Evolutionary conservation across 2,797 vertebrate genomes (phyloP).

Genomic region (Dicrostonyx torquatus): DNA sequence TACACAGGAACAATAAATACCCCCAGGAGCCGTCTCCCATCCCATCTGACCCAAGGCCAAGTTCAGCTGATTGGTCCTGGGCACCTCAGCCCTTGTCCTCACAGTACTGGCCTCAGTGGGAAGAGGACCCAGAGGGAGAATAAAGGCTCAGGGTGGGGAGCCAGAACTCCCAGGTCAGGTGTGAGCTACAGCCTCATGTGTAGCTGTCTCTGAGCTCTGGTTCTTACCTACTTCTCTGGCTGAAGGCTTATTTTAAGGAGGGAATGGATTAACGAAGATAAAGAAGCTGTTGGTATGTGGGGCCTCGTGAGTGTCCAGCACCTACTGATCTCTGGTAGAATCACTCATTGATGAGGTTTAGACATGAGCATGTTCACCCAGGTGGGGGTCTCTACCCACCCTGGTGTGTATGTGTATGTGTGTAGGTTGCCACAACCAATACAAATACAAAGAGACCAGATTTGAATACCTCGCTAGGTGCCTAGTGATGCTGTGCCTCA

Average conservation of each 20-base stretch:
- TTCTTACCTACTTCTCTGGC: not conserved
- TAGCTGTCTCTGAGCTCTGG: not conserved
- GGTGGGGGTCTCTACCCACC: not conserved
- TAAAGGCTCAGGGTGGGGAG: accelerated
- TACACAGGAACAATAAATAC: accelerated
- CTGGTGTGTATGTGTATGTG: not conserved
- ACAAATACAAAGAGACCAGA: not conserved
- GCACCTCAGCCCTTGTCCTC: not conserved
- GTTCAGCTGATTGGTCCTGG: not conserved
- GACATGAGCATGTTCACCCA: not conserved
- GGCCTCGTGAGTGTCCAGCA: not conserved
- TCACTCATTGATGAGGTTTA: not conserved
- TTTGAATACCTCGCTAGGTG: not conserved
- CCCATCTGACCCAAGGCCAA: not conserved
- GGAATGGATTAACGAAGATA: not conserved
- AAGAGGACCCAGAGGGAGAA: not conserved
- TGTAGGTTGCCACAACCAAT: not conserved
- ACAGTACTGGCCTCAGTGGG: not conserved
- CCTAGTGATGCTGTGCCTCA: not conserved
- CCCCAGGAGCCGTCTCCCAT: too few relatives aligned
- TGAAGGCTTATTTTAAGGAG: not conserved
- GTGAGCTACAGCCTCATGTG: not conserved
- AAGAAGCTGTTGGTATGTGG: not conserved
- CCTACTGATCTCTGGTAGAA: not conserved
- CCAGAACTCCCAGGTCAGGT: not conserved